A percentile compares a stretch with the other conserved stretches of the same genome.
Conservation (phyloP, 2,113 vertebrate species). For the Scopus umbretta region DNA sequence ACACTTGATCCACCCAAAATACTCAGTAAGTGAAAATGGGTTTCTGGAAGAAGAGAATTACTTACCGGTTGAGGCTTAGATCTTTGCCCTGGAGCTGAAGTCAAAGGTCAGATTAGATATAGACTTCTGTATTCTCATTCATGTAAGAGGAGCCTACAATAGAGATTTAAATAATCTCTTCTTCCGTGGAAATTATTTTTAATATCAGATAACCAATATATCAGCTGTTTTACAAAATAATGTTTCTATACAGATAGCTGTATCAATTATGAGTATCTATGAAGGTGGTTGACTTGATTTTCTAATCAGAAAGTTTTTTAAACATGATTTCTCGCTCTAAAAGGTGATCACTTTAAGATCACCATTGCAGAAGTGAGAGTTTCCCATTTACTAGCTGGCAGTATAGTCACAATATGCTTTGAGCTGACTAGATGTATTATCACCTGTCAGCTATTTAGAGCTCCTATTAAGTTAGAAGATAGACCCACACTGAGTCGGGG, state of each 20-base stretch:
- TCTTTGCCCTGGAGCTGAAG: not conserved
- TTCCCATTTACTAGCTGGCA: constrained; percentile 5
- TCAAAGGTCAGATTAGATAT: not conserved
- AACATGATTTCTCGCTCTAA: not conserved
- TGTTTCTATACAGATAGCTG: not conserved
- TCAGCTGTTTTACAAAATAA: not conserved
- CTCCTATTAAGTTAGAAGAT: constrained; percentile 54
- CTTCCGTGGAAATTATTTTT: not conserved
- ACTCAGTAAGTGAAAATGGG: not conserved
- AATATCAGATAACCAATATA: not conserved
- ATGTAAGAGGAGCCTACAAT: not conserved
- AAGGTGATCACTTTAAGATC: not conserved
- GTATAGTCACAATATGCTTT: not conserved
- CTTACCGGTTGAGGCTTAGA: not conserved
- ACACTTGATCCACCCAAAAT: not conserved
- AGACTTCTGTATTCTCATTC: not conserved
- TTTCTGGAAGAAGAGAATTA: not conserved
- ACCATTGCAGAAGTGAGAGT: not conserved
- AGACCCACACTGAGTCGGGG: not conserved
- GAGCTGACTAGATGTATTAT: constrained; percentile 48
- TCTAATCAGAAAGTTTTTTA: not conserved
- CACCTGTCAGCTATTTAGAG: constrained; percentile 60
- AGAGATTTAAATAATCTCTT: not conserved
- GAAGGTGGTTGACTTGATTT: not conserved
- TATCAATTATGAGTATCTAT: accelerated